Base-by-base conservation (phyloP, 2,113 vertebrate species). In the Mastomys natalensis region DNA sequence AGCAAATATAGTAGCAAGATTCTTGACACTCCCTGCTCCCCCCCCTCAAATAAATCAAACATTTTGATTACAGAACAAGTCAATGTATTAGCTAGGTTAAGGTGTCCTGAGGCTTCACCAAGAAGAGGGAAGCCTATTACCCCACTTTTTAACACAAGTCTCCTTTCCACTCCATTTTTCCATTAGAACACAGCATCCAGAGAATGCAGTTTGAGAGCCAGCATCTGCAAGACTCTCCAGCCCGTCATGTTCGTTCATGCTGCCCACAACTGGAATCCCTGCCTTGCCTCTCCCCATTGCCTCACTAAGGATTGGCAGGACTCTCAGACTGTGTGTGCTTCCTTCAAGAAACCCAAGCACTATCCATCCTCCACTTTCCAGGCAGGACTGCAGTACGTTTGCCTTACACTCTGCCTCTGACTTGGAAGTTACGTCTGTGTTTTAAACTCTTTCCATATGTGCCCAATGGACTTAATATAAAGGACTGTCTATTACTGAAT, bases 381-480 rank as follows among this genome's bases (percentile, higher is more conserved):
- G 31, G 34, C 16, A 77, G 12, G 70, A n/a, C 70, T 40, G 12
- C 37, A 45, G 76, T 43, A 11, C 51, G 43, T 77, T 76, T 21
- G 29, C 9, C 48, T 90, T 22, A 22, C 22, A 29, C 43, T n/a
- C n/a, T 86, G 40, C 45, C 51, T 92, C 62, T 40, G 81, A 70
- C 73, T 51, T 95, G 73, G 55, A 53, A 76, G 29, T 87, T 92
- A 72, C 26, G 45, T 74, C 5, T 1, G 4, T 72, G 34, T 72
- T 72, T 55, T 45, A 92, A 68, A 89, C 13, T 5, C 34, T 85
- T 95, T 80, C 82, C 43, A 62, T 92, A 85, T 88, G 82, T 94
- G 6, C 45, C 51, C 48, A 84, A 85, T 78, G 26, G 22, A 91
- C 48, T 91, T 86, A 55, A 85, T 73, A 80, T n/a, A 76, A 73